Conservation (phyloP, 2,888 invertebrate genomes). For the Lordiphosa andalusiaca region DNA sequence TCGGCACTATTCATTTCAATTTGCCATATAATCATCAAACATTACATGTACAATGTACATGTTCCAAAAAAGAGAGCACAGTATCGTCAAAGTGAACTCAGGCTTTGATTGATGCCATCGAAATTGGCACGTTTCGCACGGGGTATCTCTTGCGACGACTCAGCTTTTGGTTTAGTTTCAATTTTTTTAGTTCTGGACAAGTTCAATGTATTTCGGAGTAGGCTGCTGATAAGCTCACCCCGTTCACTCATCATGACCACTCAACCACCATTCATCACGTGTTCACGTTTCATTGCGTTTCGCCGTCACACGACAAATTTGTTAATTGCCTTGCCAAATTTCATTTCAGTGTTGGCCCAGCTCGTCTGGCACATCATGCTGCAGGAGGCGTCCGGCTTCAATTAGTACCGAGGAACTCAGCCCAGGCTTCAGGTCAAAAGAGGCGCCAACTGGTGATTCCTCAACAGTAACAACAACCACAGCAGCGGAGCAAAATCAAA, state of each 20-base stretch:
- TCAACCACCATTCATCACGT: conserved; percentile 24
- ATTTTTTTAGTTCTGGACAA: conserved; percentile 2
- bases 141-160: too few relatives aligned
- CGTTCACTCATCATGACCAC: conserved; percentile 3
- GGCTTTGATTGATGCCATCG: too few relatives aligned
- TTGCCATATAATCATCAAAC: too few relatives aligned
- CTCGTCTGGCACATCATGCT: conserved; percentile 27
- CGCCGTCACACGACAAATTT: background rate
- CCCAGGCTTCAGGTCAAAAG: too few relatives aligned
- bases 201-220: conserved; percentile 31
- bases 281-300: conserved; percentile 7
- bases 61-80: too few relatives aligned
- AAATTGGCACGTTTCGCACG: too few relatives aligned
- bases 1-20: too few relatives aligned
- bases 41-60: too few relatives aligned
- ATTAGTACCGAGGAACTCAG: conserved; percentile 5
- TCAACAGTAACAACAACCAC: conserved; percentile 1
- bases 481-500: conserved; percentile 7
- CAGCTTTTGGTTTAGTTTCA: background rate
- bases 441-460: too few relatives aligned
- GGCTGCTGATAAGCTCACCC: conserved; percentile 22
- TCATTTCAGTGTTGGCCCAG: conserved; percentile 2
- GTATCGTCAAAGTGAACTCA: too few relatives aligned
- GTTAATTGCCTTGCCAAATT: conserved; percentile 13
- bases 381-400: conserved; percentile 16